These are phyloP conservation scores for Gambelia wislizenii DNA, from an alignment of 2,797 vertebrate genomes.

Conservation along the genomic window DNA sequence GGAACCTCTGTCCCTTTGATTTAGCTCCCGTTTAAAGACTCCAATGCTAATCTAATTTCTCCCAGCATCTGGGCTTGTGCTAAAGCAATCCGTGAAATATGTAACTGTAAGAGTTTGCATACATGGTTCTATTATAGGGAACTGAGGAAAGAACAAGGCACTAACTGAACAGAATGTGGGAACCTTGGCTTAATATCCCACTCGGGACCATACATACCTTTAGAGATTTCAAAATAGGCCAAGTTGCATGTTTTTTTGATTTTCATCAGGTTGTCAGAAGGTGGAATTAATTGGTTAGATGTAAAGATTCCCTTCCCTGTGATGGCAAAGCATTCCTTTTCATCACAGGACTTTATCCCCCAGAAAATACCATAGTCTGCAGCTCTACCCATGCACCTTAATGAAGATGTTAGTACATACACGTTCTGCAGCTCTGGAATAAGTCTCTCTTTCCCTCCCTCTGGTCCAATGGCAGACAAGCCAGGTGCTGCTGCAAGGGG, in stretches of 20 bases:
- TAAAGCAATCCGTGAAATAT: neutral
- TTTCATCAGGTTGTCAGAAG: neutral
- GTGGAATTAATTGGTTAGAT: neutral
- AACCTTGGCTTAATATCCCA: neutral
- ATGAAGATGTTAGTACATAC: neutral
- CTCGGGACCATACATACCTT: neutral
- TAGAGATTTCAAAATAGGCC: no score
- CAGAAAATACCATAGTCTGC: neutral
- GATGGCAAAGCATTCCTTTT: no score
- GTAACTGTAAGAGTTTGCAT: neutral
- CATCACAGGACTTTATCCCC: neutral
- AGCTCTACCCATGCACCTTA: neutral
- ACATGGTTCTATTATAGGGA: neutral
- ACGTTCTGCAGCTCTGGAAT: neutral
- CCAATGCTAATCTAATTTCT: neutral
- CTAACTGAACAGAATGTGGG: neutral
- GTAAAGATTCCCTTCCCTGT: neutral
- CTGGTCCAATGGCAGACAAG: no score
- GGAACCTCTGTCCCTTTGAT: no score
- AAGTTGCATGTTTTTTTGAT: neutral
- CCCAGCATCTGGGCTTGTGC: neutral
- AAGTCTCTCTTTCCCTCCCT: neutral
- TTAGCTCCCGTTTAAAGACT: neutral
- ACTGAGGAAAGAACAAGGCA: neutral
- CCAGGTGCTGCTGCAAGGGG: neutral